Evolutionary conservation across 2,888 invertebrate species (phyloP).

Genomic region (Acrobasis suavella): DNA sequence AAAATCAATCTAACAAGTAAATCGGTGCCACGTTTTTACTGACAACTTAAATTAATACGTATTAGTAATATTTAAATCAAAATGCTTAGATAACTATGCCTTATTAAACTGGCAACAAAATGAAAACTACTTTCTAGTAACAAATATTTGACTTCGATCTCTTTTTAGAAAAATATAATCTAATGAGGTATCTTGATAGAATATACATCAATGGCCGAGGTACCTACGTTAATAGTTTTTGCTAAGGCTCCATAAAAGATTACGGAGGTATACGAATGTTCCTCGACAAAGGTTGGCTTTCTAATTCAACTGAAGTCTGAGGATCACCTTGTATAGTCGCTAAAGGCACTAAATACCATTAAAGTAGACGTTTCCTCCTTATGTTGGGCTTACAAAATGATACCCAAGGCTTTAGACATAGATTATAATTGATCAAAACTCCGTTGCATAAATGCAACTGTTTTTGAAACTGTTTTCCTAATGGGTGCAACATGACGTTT

Average conservation of each 20-base stretch:
- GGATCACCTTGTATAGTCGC: conserved; percentile 28
- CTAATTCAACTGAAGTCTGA: conserved; percentile 37
- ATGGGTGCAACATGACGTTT: background rate
- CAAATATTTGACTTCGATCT: no score
- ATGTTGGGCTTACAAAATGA: conserved; percentile 23
- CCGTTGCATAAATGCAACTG: background rate
- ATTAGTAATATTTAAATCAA: no score
- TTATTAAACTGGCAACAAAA: no score
- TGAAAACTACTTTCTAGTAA: no score
- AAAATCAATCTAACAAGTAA: no score
- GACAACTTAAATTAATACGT: no score
- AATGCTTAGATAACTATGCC: no score
- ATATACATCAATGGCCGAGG: conserved; percentile 22
- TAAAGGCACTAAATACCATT: conserved; percentile 38
- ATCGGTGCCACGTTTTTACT: no score
- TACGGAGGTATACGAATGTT: conserved; percentile 35
- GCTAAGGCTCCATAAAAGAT: conserved; percentile 35
- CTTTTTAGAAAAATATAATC: no score
- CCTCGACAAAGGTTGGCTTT: conserved; percentile 40
- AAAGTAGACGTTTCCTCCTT: conserved; percentile 39
- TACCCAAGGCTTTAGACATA: conserved; percentile 5
- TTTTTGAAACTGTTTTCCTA: background rate
- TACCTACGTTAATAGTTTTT: conserved; percentile 30
- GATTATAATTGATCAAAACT: background rate
- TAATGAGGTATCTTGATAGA: no score